A percentile compares a stretch with the other conserved stretches of the same genome.
phyloP scores from a whole-genome alignment of 2,888 invertebrate genomes.

The Plutella xylostella region DNA sequence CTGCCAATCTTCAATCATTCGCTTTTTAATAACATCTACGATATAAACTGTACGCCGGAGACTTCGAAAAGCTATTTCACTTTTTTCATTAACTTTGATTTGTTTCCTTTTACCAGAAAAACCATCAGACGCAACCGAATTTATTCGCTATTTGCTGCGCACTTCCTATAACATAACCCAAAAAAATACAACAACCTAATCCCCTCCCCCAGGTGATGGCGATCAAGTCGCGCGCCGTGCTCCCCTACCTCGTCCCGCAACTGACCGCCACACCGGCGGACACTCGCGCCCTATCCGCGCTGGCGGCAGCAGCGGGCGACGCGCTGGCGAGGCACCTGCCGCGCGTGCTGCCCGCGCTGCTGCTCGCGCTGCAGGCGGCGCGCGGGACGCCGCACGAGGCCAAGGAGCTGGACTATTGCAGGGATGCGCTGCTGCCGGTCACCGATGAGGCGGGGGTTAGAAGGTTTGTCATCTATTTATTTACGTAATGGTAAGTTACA shows the following conservation, averaged over 20 bases:
- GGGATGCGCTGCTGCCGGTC: constrained; percentile 92
- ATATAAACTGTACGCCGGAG: too few relatives aligned
- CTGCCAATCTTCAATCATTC: too few relatives aligned
- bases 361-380: constrained; percentile 79
- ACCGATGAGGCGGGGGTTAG: constrained; percentile 88
- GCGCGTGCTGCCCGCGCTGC: constrained; percentile 92
- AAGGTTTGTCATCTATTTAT: constrained; percentile 80
- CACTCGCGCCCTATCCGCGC: constrained; percentile 92
- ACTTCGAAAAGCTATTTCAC: too few relatives aligned
- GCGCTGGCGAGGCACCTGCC: constrained; percentile 90
- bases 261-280: constrained; percentile 88
- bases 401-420: constrained; percentile 90
- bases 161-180: too few relatives aligned
- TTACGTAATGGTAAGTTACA: too few relatives aligned
- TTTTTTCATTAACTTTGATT: too few relatives aligned
- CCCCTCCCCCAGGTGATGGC: constrained; percentile 83
- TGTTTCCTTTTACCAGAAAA: too few relatives aligned
- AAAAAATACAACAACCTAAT: too few relatives aligned
- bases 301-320: constrained; percentile 95
- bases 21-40: too few relatives aligned
- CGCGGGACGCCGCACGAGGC: constrained; percentile 74
- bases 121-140: too few relatives aligned
- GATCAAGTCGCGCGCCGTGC: constrained; percentile 93
- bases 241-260: constrained; percentile 96
- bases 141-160: too few relatives aligned